Evolutionary conservation across 2,888 invertebrate species (phyloP).

Genomic region (Coelopa pilipes): DNA sequence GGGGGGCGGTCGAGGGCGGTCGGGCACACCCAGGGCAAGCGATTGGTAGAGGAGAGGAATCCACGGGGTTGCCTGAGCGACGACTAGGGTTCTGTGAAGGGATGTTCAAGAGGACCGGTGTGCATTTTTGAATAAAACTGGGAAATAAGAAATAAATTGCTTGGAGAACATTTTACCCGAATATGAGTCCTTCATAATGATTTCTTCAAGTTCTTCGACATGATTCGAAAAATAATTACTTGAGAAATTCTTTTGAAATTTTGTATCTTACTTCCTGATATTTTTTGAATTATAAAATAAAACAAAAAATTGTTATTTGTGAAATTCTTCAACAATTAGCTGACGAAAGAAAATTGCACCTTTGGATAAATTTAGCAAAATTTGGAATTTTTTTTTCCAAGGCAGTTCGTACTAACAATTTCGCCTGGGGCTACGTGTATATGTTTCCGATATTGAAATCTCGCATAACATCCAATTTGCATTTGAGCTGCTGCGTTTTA

Average conservation of each 20-base stretch:
- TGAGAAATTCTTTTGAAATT: too few species aligned
- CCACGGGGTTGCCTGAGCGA: too few species aligned
- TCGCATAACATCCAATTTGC: conserved; percentile 34
- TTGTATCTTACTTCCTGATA: too few species aligned
- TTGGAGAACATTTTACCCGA: too few species aligned
- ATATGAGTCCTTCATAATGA: too few species aligned
- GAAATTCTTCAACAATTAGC: background rate
- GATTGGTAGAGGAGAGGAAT: background rate
- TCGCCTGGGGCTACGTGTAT: background rate
- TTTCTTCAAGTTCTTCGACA: too few species aligned
- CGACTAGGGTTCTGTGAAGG: too few species aligned
- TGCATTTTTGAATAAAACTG: too few species aligned
- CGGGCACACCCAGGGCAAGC: background rate
- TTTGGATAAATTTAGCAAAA: background rate
- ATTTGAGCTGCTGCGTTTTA: conserved; percentile 34
- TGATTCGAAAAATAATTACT: too few species aligned
- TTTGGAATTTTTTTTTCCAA: background rate
- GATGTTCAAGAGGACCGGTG: too few species aligned
- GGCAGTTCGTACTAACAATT: conserved; percentile 3
- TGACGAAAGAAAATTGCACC: background rate
- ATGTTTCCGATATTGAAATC: conserved; percentile 30
- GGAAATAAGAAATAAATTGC: too few species aligned
- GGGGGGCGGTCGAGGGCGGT: background rate
- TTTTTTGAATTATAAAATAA: too few species aligned
- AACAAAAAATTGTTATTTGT: background rate